phyloP scores from a whole-genome alignment of 2,888 invertebrate genomes.

The Macrosoma leucophasiata region DNA sequence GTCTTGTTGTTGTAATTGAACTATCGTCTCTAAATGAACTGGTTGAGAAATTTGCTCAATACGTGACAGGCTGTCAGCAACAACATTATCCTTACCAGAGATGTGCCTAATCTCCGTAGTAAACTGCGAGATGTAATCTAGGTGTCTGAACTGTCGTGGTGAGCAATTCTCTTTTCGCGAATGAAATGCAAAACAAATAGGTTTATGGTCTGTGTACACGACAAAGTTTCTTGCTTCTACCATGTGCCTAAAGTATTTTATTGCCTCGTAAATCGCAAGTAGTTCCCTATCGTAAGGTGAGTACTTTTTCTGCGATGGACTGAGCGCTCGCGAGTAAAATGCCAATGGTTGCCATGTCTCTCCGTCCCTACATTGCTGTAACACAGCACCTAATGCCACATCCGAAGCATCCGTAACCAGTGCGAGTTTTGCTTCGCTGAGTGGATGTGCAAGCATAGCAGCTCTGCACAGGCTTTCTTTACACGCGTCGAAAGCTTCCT shows the following conservation, averaged over 20 bases:
- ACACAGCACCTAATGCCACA: no score
- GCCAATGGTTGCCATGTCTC: constrained; percentile 1
- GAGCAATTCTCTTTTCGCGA: no score
- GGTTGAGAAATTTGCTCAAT: constrained; percentile 22
- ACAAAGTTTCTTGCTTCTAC: constrained; percentile 23
- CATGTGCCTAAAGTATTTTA: constrained; percentile 4
- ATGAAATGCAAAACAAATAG: no score
- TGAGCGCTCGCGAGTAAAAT: neutral
- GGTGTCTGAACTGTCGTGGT: constrained; percentile 25
- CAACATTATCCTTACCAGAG: constrained; percentile 33
- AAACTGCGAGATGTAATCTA: constrained; percentile 38
- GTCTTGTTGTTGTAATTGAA: constrained; percentile 18
- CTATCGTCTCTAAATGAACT: constrained; percentile 12
- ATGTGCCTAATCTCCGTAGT: constrained; percentile 37
- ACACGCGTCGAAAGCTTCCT: constrained; percentile 26
- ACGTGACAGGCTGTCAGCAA: constrained; percentile 38
- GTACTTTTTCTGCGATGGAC: neutral
- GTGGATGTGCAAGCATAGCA: no score
- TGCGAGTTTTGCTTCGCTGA: no score
- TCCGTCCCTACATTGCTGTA: neutral
- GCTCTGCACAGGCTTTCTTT: constrained; percentile 30
- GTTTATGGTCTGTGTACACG: constrained; percentile 24
- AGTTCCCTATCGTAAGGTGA: constrained; percentile 28
- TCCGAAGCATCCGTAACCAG: no score
- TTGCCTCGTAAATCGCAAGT: constrained; percentile 3